Evolutionary conservation across 2,888 invertebrate genomes (phyloP), one percentile per base, ranked within the genome.

Genomic region (Halocaridina rubra): DNA sequence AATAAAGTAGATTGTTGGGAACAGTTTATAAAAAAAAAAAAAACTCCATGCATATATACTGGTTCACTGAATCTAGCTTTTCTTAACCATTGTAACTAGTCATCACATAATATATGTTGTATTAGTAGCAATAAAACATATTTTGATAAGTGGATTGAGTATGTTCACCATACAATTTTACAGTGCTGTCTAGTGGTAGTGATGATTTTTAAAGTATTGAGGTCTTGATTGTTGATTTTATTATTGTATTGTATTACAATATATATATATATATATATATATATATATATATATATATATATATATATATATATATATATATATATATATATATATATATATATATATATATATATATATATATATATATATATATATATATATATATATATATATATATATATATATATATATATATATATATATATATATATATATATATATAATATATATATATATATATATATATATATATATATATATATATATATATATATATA

Each of bases 401-500:
- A 61, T 61, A 61, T 61, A 61, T 61, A 61, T 61, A 61, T 61
- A 61, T 61, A 61, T 61, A 61, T 61, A 61, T 61, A 61, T 61
- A 61, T 61, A 61, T 61, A 61, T 61, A 61, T 61, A 61, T 61
- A 61, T 61, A 61, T 61, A 61, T 61, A 61, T 61, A 61, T 61
- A 61, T 61, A 61, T 10, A 61, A 10, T 8, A 24, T 69, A 69
- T 69, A 69, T 69, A 27, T 69, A 69, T 69, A 27, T 29, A 69
- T 69, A 69, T 29, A 69, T 69, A 69, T 69, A 69, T 69, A 69
- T 69, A 69, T 69, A 69, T 29, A 69, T 24, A 69, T 69, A 69
- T 69, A 69, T 69, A 69, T 69, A 69, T 69, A 69, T 69, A 69
- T 69, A 69, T 69, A 69, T 69, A 69, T 69, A 69, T 69, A 39